Evolutionary conservation across 2,888 invertebrate species (phyloP).

Genomic region (Microplitis deprimator): DNA sequence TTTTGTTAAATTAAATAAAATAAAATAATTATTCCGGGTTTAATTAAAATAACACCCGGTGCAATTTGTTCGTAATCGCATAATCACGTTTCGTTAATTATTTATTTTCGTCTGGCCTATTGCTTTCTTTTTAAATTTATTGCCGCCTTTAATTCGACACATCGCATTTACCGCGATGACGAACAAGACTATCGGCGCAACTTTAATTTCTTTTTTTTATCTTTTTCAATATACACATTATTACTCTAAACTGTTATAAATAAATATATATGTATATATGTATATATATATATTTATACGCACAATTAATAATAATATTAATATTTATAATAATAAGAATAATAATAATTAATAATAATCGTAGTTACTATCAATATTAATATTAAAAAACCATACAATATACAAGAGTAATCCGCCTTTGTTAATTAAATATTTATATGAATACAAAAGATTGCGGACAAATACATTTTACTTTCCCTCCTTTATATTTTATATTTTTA

Average conservation of each 20-base stretch:
- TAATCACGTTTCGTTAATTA: background rate
- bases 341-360: slow-evolving; percentile 28
- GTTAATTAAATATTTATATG: background rate
- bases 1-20: background rate
- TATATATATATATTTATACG: background rate
- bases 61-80: slow-evolving; percentile 8
- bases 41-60: background rate
- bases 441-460: background rate
- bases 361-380: slow-evolving; percentile 20
- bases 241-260: slow-evolving; percentile 27
- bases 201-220: background rate
- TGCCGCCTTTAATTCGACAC: slow-evolving; percentile 25
- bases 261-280: slow-evolving; percentile 13
- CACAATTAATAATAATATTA: background rate
- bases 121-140: slow-evolving; percentile 23
- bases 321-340: slow-evolving; percentile 19
- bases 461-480: background rate
- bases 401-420: slow-evolving; percentile 14
- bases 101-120: slow-evolving; percentile 20
- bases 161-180: slow-evolving; percentile 23
- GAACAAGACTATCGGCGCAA: slow-evolving; percentile 22
- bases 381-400: slow-evolving; percentile 29
- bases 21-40: background rate
- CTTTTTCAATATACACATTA: slow-evolving; percentile 8
- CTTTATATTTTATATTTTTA: slow-evolving; percentile 15